Evolutionary conservation across 2,797 vertebrate species (phyloP).

Genomic region (Sandelia bainsii): DNA sequence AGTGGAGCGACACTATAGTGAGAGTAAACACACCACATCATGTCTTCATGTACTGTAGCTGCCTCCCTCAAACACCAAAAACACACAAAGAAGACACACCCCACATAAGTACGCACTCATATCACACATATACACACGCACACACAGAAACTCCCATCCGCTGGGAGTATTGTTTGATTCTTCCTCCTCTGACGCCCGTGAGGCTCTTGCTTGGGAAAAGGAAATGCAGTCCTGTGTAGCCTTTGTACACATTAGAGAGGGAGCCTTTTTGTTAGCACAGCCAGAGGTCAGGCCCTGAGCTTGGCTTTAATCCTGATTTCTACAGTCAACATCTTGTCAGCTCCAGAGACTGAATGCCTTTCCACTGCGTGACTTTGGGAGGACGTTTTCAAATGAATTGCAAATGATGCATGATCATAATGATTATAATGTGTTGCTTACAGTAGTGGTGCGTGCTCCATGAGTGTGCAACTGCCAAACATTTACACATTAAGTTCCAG

Average conservation of each 20-base stretch:
- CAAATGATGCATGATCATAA: neutral
- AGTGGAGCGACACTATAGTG: constrained; percentile 5
- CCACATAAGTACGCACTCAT: neutral
- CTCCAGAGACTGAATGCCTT: constrained; percentile 1
- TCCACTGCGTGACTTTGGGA: neutral
- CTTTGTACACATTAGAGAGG: constrained; percentile 30
- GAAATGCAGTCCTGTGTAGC: constrained; percentile 63
- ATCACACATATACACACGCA: constrained; percentile 8
- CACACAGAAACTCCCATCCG: constrained; percentile 57
- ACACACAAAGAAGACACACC: neutral
- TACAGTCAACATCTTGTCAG: constrained; percentile 18
- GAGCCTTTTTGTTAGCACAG: constrained; percentile 32
- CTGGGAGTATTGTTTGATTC: constrained; percentile 69
- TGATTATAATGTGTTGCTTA: neutral
- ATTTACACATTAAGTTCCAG: no score
- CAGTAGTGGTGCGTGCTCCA: no score
- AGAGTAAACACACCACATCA: constrained; percentile 45
- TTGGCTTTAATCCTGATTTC: constrained; percentile 35
- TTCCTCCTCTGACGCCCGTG: constrained; percentile 64
- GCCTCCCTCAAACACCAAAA: constrained; percentile 22
- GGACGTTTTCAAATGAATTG: neutral
- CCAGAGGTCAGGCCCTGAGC: constrained; percentile 48
- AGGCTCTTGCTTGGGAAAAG: constrained; percentile 64
- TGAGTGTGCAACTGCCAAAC: no score
- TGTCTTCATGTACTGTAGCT: constrained; percentile 22